Evolutionary conservation across 2,888 invertebrate genomes (phyloP), one percentile per base, ranked within the genome.

Genomic region (Drosophila antonietae): DNA sequence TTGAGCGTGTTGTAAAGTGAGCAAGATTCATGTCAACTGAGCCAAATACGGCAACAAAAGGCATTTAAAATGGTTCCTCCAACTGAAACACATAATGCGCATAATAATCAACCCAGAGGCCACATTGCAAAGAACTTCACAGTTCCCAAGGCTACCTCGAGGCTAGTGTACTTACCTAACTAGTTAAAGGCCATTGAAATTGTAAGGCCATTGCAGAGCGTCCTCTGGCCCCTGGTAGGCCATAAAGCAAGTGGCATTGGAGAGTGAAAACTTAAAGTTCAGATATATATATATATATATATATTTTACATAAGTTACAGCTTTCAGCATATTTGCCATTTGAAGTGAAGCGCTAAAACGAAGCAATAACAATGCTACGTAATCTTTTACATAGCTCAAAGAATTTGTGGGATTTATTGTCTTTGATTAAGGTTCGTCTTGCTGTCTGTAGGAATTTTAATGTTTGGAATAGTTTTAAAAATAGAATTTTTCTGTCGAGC

Each of bases 21-120:
- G 75, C 84, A 79, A 83, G 84, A 88, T 85, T 88, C 88, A 88
- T 85, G 87, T 85, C 72, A 75, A 81, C 83, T 72, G 81, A 88
- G 74, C 78, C 73, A 80, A 86, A 81, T 57, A 81, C 81, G 68
- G 63, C 79, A 68, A 71, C 77, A 78, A 78, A 78, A 78, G 77
- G 58, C 79, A 78, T 80, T 81, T 79, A 65, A 72, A 66, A 71
- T 87, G 70, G 46, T 59, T 59, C 58, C 67, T 64, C 62, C 78
- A 62, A 62, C 72, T 53, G 67, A 41, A 65, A 72, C 60, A 60
- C 61, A 56, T 66, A 75, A 75, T 71, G 58, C 75, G 56, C 43
- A 68, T 59, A 57, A 71, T 57, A 52, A 57, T 35, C 47, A 43
- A 46, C 33, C 15, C 28, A 37, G 41, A 41, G n/a, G 37, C 14